Base-by-base conservation (phyloP, 2,888 invertebrate genomes). In the Rotaria sp. region DNA sequence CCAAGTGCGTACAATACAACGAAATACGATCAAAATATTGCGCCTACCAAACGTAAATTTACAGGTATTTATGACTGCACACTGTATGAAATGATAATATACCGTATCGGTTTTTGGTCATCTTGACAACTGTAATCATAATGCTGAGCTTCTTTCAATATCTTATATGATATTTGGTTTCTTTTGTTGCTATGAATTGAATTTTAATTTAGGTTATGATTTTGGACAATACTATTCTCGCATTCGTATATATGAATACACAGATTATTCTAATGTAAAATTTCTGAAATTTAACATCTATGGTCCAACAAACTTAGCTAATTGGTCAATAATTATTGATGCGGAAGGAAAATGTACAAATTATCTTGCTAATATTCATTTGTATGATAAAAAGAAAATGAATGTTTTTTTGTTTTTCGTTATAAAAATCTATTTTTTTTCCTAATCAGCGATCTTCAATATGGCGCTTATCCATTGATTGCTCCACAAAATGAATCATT, bases 381-480 rank as follows among this genome's bases (percentile, higher is more conserved):
- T 45, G 80, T 80, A 80, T 35, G 21, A 21, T 67, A 35, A 30
- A 15, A 67, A 5, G 15, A 75, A 15, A 4, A 41, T 38, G 15
- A 59, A 59, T 30, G 0, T 50, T 50, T 26, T 55, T 55, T 15
- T 2, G 0, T 55, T 55, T 11, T 55, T 26, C 24, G 7, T 11
- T 11, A 4, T 26, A 13, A 80, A 26, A n/a, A 26, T 30, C 26
- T 24, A 2, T 35, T 67, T 13, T 80, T 5, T 80, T 18, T n/a
- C n/a, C 15, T 1, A 41, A n/a, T 45, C 18, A 80, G 80, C n/a
- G 3, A 80, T 45, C 45, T 80, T 45, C 80, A 80, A 45, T 45
- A 80, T 45, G n/a, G 11, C n/a, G 45, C 80, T 13, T 80, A 80
- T 80, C 45, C 80, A 80, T 80, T 80, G 26, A 80, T 80, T 35